Evolutionary conservation across 2,113 vertebrate species (phyloP).

Genomic region (Bubo blakistoni): DNA sequence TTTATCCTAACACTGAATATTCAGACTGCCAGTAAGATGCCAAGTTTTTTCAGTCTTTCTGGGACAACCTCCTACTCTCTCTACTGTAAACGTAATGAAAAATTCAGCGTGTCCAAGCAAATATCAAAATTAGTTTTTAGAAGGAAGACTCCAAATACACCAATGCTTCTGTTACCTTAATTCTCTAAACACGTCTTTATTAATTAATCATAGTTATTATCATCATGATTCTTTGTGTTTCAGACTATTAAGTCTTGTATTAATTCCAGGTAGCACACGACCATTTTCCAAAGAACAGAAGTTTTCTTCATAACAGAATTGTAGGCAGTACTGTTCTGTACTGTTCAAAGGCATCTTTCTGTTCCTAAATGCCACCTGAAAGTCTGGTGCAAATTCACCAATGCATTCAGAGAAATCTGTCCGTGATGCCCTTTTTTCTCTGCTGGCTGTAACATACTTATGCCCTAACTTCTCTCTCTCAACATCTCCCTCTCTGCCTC

Average conservation of each 20-base stretch:
- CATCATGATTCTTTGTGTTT: neutral
- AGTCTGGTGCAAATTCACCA: neutral
- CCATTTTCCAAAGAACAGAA: neutral
- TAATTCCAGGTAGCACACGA: neutral
- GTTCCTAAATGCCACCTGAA: neutral
- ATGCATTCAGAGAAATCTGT: neutral
- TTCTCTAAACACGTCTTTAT: neutral
- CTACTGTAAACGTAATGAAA: neutral
- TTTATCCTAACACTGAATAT: neutral
- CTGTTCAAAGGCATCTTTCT: neutral
- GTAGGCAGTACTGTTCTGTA: neutral
- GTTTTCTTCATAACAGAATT: neutral
- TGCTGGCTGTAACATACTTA: neutral
- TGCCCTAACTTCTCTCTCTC: neutral
- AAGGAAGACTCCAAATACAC: neutral
- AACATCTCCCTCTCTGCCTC: neutral
- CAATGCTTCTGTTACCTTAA: neutral
- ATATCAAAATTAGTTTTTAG: neutral
- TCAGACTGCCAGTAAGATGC: neutral
- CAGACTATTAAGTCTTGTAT: neutral
- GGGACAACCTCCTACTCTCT: neutral
- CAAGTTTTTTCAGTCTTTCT: conserved; percentile 8
- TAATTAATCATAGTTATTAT: neutral
- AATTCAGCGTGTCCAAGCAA: neutral
- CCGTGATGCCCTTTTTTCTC: neutral